Base-by-base conservation (phyloP, 2,113 vertebrate species). In the Lota lota region DNA sequence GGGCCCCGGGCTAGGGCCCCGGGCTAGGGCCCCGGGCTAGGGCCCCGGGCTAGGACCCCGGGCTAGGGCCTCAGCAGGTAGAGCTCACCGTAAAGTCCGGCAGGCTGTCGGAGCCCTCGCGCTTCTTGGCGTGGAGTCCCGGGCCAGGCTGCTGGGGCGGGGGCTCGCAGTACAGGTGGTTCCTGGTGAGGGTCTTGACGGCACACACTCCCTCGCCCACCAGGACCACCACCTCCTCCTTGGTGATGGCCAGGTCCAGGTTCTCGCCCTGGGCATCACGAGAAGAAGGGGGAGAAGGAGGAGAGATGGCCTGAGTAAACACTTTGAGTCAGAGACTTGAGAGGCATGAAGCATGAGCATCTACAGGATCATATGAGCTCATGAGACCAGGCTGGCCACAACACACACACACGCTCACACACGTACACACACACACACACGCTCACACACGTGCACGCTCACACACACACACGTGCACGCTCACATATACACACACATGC, bases 101-200 rank as follows among this genome's bases (percentile, higher is more conserved):
- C 47, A 98, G 89, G 1, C 87, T 77, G 21, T 98, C 96, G 0
- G 92, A 87, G 17, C 92, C 94, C 74, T 98, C 96, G 0, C 90
- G 88, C 61, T 93, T 94, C 0, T 88, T 89, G 22, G 90, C 88
- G 18, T 88, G 91, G 14, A 87, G 83, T 22, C 73, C 88, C 0
- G 94, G 92, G 0, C 90, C 69, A 0, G 96, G 97, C 87, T 99
- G 96, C 87, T 94, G 94, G 0, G 89, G 73, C 0, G 97, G 97
- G 0, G 97, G 97, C 71, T 99, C 95, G 0, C 97, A 99, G 88
- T 99, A 99, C 12, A 99, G 91, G 68, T 99, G 96, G 85, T 96
- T 93, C 71, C 91, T 92, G 28, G 97, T 98, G 61, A 99, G 87
- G 0, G 97, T 99, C 91, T 98, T 98, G 66, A 99, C 95, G 8